Percentiles rank a stretch among this genome's conserved stretches.
These are phyloP conservation scores for Hiodon tergisus DNA, from an alignment of 2,113 vertebrate genomes.

Conservation along the genomic window DNA sequence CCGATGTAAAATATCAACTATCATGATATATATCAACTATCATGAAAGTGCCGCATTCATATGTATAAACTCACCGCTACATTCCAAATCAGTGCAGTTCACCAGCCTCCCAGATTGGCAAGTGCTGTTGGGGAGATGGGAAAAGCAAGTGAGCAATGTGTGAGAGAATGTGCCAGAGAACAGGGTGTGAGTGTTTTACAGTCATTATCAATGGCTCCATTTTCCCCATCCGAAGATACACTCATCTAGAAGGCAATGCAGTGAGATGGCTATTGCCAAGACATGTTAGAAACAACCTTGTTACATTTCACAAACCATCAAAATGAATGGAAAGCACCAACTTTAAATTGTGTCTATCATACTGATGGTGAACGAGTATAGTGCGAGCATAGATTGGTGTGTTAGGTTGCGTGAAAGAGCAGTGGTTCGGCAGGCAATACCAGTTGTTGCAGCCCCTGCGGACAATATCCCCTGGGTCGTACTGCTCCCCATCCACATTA, in stretches of 20 bases:
- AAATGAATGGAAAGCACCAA: neutral
- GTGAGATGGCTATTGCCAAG: no score
- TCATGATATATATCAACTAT: neutral
- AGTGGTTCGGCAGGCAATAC: slow-evolving; percentile 39
- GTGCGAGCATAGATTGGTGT: accelerated
- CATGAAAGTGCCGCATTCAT: neutral
- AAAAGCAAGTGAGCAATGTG: neutral
- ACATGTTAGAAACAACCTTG: neutral
- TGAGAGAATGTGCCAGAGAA: no score
- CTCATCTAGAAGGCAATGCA: neutral
- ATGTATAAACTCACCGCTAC: slow-evolving; percentile 58
- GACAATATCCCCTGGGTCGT: slow-evolving; percentile 57
- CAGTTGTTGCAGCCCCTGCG: slow-evolving; percentile 73
- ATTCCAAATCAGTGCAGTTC: slow-evolving; percentile 64
- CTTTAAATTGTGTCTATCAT: no score
- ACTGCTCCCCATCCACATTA: slow-evolving; percentile 53
- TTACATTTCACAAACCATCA: neutral
- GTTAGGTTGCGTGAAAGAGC: neutral
- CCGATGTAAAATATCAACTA: neutral
- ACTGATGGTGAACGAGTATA: neutral
- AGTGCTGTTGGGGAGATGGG: slow-evolving; percentile 55
- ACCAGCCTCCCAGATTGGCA: slow-evolving; percentile 66
- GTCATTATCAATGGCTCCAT: no score
- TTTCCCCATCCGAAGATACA: neutral
- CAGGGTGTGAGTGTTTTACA: no score